These are phyloP conservation scores for Enteromius mattozi DNA, from an alignment of 2,797 vertebrate species.

Conservation along the genomic window DNA sequence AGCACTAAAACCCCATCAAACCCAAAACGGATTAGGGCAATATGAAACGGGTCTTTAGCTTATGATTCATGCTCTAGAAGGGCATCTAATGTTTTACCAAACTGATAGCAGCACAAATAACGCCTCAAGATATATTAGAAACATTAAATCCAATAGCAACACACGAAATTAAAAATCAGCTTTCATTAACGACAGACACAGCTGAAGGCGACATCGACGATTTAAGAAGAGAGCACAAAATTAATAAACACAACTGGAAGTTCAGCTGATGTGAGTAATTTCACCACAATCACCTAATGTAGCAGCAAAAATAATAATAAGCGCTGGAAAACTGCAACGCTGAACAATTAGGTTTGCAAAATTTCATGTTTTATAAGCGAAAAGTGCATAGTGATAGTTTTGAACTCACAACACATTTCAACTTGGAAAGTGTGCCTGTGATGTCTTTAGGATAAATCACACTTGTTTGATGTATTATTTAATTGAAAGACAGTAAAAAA, in stretches of 20 bases:
- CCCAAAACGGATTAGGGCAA: slow-evolving; percentile 4
- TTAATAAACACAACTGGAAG: background rate
- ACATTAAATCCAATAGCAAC: background rate
- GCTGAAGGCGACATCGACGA: background rate
- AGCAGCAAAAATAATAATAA: background rate
- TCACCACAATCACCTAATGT: background rate
- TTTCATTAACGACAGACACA: slow-evolving; percentile 1
- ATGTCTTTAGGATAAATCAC: background rate
- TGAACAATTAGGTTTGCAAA: background rate
- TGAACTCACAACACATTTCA: slow-evolving; percentile 1
- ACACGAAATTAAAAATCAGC: background rate
- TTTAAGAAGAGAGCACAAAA: background rate
- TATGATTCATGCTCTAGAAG: slow-evolving; percentile 23
- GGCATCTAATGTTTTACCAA: background rate
- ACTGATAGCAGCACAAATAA: slow-evolving; percentile 17
- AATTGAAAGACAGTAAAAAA: background rate
- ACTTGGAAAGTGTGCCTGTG: background rate
- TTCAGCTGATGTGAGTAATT: background rate
- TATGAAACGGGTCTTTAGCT: background rate
- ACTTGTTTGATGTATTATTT: background rate
- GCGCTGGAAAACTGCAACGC: background rate
- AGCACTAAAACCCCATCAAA: background rate
- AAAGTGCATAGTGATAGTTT: background rate
- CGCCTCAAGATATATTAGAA: background rate
- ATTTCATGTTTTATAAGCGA: background rate